These are phyloP conservation scores for Cetonia aurata DNA, from an alignment of 2,888 invertebrate genomes.

Conservation along the genomic window DNA sequence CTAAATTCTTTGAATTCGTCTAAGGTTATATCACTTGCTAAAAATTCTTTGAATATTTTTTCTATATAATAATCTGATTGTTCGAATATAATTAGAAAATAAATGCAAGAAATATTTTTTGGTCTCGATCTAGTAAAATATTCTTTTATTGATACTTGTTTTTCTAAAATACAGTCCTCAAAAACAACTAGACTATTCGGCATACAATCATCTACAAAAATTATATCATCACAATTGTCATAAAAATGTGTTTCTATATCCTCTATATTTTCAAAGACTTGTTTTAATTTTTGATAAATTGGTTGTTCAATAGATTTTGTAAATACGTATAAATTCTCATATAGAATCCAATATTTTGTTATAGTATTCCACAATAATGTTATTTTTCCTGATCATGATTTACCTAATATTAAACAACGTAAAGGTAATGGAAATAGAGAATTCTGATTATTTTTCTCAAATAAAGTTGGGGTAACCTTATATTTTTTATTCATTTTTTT, in stretches of 20 bases:
- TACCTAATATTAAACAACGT: slow-evolving; percentile 17
- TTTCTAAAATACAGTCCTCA: slow-evolving; percentile 14
- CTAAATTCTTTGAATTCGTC: slow-evolving; percentile 11
- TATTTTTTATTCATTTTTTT: slow-evolving; percentile 9
- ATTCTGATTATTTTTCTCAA: neutral
- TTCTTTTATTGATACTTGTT: slow-evolving; percentile 6
- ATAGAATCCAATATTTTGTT: slow-evolving; percentile 17
- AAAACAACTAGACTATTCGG: slow-evolving; percentile 20
- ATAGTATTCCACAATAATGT: slow-evolving; percentile 15
- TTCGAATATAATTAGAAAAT: slow-evolving; percentile 13
- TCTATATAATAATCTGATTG: slow-evolving; percentile 5
- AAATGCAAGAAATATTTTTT: slow-evolving; percentile 17
- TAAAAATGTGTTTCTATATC: slow-evolving; percentile 21
- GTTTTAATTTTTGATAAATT: slow-evolving; percentile 16
- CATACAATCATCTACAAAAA: slow-evolving; percentile 6
- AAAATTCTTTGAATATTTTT: slow-evolving; percentile 12
- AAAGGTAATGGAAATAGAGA: slow-evolving; percentile 9
- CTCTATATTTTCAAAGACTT: neutral
- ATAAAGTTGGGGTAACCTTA: slow-evolving; percentile 1
- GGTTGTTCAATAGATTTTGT: slow-evolving; percentile 2
- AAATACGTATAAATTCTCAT: slow-evolving; percentile 15
- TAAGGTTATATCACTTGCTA: slow-evolving; percentile 7
- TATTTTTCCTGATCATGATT: slow-evolving; percentile 11
- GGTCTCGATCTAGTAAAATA: slow-evolving; percentile 24
- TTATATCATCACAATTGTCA: slow-evolving; percentile 18